A percentile compares a stretch with the other conserved stretches of the same genome.
Evolutionary conservation across 2,888 invertebrate genomes (phyloP).

Genomic region (Tromatobia lineatoria): DNA sequence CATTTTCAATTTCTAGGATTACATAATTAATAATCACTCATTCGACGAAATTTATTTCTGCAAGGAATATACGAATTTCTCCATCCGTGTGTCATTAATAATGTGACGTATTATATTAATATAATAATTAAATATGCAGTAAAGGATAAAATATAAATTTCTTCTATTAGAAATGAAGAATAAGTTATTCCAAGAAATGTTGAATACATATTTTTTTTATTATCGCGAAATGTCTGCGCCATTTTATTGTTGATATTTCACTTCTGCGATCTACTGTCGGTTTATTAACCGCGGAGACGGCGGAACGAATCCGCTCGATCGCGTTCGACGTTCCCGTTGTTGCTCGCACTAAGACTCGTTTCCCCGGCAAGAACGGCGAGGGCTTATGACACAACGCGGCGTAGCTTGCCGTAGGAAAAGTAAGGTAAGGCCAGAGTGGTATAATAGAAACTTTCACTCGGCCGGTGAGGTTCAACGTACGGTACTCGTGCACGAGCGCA

Average conservation of each 20-base stretch:
- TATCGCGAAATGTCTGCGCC: too few species aligned
- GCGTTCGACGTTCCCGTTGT: slow-evolving; percentile 56
- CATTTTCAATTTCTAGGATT: too few species aligned
- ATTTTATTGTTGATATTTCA: not conserved
- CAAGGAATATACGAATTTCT: too few species aligned
- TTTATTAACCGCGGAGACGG: slow-evolving; percentile 37
- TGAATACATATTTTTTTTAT: not conserved
- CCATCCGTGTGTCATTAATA: too few species aligned
- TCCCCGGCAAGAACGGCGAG: slow-evolving; percentile 38
- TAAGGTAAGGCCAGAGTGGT: slow-evolving; percentile 85
- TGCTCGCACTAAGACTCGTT: slow-evolving; percentile 49
- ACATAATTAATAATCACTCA: too few species aligned
- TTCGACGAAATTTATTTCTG: too few species aligned
- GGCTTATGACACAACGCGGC: slow-evolving; percentile 82
- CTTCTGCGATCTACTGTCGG: slow-evolving; percentile 4
- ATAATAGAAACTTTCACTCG: slow-evolving; percentile 86
- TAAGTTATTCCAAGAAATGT: too few species aligned
- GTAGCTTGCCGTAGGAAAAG: slow-evolving; percentile 83
- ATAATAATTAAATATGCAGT: not conserved
- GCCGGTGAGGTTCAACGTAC: slow-evolving; percentile 83
- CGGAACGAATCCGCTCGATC: slow-evolving; percentile 60
- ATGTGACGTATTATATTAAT: too few species aligned
- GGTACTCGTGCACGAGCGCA: slow-evolving; percentile 68
- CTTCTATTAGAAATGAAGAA: too few species aligned
- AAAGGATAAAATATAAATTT: not conserved